Base-by-base conservation (phyloP, 1,140 invertebrate genomes). In the Mizuhopecten yessoensis region DNA sequence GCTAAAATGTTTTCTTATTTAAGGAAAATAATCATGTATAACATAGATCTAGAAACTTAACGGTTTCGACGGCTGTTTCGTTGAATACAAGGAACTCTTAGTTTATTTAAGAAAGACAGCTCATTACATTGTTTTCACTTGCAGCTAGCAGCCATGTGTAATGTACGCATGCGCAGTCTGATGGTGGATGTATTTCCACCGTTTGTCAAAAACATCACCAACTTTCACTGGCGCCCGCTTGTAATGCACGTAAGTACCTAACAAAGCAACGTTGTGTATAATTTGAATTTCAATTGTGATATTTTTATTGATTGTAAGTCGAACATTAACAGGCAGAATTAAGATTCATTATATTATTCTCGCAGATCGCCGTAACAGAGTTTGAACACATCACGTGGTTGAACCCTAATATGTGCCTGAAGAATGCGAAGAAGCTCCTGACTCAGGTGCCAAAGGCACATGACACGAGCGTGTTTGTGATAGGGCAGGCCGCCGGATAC, bases 341-440 rank as follows among this genome's bases (percentile, higher is more conserved):
- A n/a, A n/a, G n/a, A n/a, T 7, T 39, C 36, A 39, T 39, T 13
- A 39, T 7, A 20, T 87, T 34, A 20, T 34, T 49, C 45, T 87
- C 33, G 9, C 89, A 94, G 93, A 90, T 91, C 20, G 93, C 92
- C 0, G 45, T 94, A 33, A 88, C 88, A 0, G 90, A 93, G 39
- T 94, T 94, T 88, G 90, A 90, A 23, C 89, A 89, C 34, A 92
- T 95, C 9, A 89, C 93, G 10, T 95, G 94, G 94, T 92, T 94
- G 49, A 91, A 95, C 34, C 90, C 93, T 0, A 92, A 90, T 2
- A 75, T 91, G 9, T 88, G 92, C 3, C 34, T 94, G 20, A 90
- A 88, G 33, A 75, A 75, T 75, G 49, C 91, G 2, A 23, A 36
- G 10, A 49, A 90, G 34, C 87, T 93, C 7, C 20, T n/a, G 33